Evolutionary conservation across 2,113 vertebrate species (phyloP).

Genomic region (Notothenia coriiceps): DNA sequence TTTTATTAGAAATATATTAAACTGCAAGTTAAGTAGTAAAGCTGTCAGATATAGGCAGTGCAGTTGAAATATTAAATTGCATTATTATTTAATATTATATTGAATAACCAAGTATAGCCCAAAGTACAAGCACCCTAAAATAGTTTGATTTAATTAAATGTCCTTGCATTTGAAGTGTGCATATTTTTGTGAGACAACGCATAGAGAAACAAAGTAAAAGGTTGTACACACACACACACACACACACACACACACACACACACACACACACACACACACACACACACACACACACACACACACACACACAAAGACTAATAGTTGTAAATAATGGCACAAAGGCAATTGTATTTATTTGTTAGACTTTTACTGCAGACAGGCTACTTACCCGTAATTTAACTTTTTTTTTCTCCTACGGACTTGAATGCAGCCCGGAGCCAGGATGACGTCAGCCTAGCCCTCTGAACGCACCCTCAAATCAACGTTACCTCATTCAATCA

Average conservation of each 20-base stretch:
- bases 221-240: neutral
- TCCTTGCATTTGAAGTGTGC: no score
- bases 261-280: no score
- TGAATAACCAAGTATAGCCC: no score
- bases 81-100: no score
- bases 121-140: no score
- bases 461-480: conserved; percentile 24
- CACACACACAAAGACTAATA: neutral
- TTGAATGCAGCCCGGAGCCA: conserved; percentile 27
- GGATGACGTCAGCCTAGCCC: conserved; percentile 53
- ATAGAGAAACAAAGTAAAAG: neutral
- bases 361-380: neutral
- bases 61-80: neutral
- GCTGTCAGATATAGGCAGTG: neutral
- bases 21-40: neutral
- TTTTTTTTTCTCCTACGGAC: neutral
- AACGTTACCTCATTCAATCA: conserved; percentile 7
- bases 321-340: no score
- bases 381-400: neutral
- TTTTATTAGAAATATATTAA: neutral
- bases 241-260: no score
- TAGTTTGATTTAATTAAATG: no score
- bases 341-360: neutral
- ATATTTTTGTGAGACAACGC: neutral
- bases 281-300: no score